Percentiles rank a stretch among this genome's conserved stretches.
These are phyloP conservation scores for Pseudotriccus pelzelni DNA, from an alignment of 2,797 vertebrate genomes.

Conservation along the genomic window DNA sequence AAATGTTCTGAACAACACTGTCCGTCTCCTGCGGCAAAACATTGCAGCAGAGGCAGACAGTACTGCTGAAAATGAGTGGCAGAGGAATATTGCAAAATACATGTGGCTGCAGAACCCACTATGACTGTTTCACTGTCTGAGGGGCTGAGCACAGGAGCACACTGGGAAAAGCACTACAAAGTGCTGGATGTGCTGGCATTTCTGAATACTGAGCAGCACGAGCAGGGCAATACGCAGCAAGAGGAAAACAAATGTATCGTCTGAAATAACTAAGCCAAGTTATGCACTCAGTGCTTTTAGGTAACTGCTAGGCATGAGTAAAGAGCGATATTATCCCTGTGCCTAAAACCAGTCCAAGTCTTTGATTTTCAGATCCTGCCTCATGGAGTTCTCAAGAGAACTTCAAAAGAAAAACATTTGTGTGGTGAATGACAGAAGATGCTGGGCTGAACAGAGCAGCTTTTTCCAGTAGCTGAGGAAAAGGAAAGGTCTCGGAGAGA, in stretches of 20 bases:
- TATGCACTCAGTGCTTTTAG: neutral
- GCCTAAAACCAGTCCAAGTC: neutral
- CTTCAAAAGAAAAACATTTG: neutral
- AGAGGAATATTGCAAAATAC: neutral
- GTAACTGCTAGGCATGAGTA: neutral
- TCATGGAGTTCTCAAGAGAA: neutral
- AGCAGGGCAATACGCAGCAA: neutral
- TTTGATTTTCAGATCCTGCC: neutral
- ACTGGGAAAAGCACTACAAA: neutral
- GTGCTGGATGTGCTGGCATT: neutral
- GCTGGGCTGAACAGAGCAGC: neutral
- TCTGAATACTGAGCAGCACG: neutral
- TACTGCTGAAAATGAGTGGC: neutral
- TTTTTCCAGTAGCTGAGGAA: neutral
- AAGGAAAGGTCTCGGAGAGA: neutral
- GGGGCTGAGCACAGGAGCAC: neutral
- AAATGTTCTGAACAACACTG: constrained; percentile 10
- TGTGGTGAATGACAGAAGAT: neutral
- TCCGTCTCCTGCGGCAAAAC: neutral
- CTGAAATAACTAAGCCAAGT: neutral
- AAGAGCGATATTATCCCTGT: neutral
- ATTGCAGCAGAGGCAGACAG: neutral
- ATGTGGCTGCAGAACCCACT: neutral
- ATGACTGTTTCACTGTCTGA: neutral
- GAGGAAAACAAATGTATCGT: neutral